Base-by-base conservation (phyloP, 2,888 invertebrate genomes). In the Rhyacophila evoluta region DNA sequence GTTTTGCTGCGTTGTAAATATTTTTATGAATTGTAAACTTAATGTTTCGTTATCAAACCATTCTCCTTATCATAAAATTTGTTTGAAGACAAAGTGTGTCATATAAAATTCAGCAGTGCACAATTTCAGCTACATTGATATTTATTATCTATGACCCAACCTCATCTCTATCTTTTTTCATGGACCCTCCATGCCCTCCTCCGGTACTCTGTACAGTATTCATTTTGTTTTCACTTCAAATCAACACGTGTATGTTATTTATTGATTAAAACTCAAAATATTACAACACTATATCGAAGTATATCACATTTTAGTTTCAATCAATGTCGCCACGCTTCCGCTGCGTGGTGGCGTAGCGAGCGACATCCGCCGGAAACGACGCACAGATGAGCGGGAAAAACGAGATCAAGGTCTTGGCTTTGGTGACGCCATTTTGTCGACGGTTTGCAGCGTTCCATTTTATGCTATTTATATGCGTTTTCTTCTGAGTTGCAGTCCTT, bases 141-240 rank as follows among this genome's bases (percentile, higher is more conserved):
- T 33, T 33, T 2, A 33, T 33, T 33, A 33, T 33, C 6, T 33
- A 33, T 41, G 12, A 41, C 15, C 33, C 67, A 72, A 77, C 92
- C 83, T 91, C 89, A 79, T 91, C 89, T 79, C 88, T 88, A 79
- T 91, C 91, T 86, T 92, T 93, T 83, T 90, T 90, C 86, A 91
- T 87, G 81, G 90, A 88, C 27, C 91, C 89, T 0, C 91, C 91
- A 83, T 91, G 91, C 29, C 92, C 72, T 27, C 77, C 92, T 6
- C 92, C 92, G 0, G 91, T 89, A 83, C 92, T 92, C 85, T 92
- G 92, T 55, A 93, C 92, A 1, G 92, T 92, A 84, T 93, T 92
- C 92, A 93, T 92, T 6, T 38, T 71, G 15, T 33, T 36, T 33
- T 67, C 33, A 15, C 41, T 73, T 10, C 10, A 74, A 29, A 55